phyloP scores from a whole-genome alignment of 2,888 invertebrate species.

The Trissonchulus sp. region DNA sequence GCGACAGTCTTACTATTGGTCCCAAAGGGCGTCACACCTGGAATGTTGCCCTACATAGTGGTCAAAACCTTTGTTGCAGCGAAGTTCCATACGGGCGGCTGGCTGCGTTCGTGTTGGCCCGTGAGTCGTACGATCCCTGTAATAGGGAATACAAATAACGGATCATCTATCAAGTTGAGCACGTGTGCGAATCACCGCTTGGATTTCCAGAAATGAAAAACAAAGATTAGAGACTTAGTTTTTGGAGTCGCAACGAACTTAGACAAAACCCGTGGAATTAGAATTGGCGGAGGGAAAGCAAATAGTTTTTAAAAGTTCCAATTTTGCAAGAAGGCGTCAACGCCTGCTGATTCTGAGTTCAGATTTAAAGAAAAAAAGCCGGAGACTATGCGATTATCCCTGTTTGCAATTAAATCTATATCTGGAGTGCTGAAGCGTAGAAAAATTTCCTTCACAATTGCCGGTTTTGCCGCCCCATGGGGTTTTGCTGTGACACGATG shows the following conservation, averaged over 20 bases:
- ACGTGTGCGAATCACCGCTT: neutral
- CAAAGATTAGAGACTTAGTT: too few relatives aligned
- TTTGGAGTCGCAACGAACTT: neutral
- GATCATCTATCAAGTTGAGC: neutral
- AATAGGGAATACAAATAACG: neutral
- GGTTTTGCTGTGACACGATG: too few relatives aligned
- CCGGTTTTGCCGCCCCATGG: neutral
- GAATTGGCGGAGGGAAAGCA: neutral
- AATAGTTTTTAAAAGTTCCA: neutral
- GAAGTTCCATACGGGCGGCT: too few relatives aligned
- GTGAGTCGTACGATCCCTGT: neutral
- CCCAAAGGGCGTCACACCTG: neutral
- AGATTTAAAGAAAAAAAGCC: neutral
- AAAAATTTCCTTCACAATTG: neutral
- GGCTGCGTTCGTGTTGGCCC: too few relatives aligned
- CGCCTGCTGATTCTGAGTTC: neutral
- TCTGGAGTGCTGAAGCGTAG: neutral
- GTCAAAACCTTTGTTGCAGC: neutral
- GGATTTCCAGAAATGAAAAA: too few relatives aligned
- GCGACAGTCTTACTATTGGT: neutral
- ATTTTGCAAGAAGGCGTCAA: neutral
- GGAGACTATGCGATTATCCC: neutral
- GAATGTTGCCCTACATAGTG: neutral
- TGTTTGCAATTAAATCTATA: neutral
- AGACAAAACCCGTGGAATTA: neutral